phyloP scores from a whole-genome alignment of 2,113 vertebrate species.

The Acrocephalus kingi region DNA sequence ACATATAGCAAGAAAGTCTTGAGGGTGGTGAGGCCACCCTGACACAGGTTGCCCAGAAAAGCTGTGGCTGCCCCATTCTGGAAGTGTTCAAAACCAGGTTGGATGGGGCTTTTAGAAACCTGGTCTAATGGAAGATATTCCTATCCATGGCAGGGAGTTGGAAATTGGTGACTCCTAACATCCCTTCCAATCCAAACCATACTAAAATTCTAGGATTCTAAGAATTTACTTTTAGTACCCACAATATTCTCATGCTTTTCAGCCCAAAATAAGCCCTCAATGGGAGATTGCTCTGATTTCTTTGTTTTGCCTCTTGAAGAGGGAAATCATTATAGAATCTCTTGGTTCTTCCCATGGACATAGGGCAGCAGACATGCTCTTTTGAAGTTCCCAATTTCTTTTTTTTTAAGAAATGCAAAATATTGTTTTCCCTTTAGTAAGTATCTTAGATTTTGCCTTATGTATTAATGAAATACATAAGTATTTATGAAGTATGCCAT shows the following conservation, averaged over 20 bases:
- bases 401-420: neutral
- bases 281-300: neutral
- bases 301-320: neutral
- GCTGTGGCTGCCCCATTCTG: fast-evolving
- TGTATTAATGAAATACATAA: neutral
- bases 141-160: fast-evolving
- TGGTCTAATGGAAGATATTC: neutral
- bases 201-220: neutral
- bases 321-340: neutral
- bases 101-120: neutral
- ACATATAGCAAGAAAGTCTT: neutral
- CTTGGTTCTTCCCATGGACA: neutral
- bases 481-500: neutral
- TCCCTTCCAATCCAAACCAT: neutral
- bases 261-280: fast-evolving
- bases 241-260: neutral
- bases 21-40: fast-evolving
- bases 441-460: neutral
- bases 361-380: fast-evolving
- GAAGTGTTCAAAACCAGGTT: neutral
- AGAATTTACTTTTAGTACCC: neutral
- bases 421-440: neutral
- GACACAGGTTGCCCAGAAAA: neutral
- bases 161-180: neutral
- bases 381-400: neutral